These are phyloP conservation scores for Octodon degus DNA, from an alignment of 2,113 vertebrate species.

Conservation along the genomic window DNA sequence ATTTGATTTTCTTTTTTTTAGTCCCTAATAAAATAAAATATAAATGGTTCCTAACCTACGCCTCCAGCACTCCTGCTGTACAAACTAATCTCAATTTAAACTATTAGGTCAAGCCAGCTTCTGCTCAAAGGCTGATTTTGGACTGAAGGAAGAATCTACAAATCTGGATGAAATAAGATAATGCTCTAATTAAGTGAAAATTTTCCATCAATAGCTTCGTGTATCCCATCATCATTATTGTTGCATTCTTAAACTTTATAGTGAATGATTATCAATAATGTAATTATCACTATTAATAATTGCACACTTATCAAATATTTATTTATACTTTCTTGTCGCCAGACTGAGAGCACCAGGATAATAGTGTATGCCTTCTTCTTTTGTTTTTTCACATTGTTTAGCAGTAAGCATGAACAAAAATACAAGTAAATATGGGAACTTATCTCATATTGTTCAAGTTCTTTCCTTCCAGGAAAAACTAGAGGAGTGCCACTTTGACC, in stretches of 20 bases:
- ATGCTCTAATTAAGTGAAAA: background rate
- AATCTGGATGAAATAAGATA: background rate
- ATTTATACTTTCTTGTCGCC: background rate
- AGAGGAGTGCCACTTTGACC: rapidly evolving
- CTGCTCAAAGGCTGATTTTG: slow-evolving; percentile 46
- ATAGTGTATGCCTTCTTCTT: background rate
- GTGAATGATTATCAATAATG: background rate
- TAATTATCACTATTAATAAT: background rate
- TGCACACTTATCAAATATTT: background rate
- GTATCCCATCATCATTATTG: background rate
- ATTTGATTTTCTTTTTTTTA: slow-evolving; percentile 58
- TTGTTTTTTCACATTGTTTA: background rate
- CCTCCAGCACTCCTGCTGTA: slow-evolving; percentile 3
- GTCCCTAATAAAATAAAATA: slow-evolving; percentile 12
- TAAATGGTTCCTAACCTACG: slow-evolving; percentile 37
- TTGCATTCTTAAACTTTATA: background rate
- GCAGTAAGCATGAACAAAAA: background rate
- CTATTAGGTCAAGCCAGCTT: slow-evolving; percentile 23
- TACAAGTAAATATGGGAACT: background rate
- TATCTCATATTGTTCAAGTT: background rate
- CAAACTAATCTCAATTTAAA: slow-evolving; percentile 15
- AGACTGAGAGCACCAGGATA: background rate
- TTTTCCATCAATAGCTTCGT: background rate
- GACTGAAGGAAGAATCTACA: background rate
- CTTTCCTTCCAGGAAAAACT: background rate